These are phyloP conservation scores for Bombycilla garrulus DNA, from an alignment of 2,113 vertebrate species.

Conservation along the genomic window DNA sequence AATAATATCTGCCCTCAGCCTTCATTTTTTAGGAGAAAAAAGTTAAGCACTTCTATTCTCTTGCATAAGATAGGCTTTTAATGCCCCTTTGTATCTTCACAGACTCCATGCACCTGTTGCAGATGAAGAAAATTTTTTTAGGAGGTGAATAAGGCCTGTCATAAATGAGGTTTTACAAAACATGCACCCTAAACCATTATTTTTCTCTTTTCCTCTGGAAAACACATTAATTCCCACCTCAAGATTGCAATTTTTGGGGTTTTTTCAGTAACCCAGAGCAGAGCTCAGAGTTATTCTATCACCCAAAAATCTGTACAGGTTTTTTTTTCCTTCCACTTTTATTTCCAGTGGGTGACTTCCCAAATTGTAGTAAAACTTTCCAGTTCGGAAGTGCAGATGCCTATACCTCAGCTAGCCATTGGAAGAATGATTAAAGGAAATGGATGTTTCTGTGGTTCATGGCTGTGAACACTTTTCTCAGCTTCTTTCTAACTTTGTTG, in stretches of 20 bases:
- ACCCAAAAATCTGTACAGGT: neutral
- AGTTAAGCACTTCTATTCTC: neutral
- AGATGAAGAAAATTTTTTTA: neutral
- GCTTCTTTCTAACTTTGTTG: neutral
- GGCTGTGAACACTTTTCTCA: neutral
- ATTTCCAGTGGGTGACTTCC: neutral
- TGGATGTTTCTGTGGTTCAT: neutral
- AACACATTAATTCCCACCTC: neutral
- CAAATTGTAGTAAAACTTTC: neutral
- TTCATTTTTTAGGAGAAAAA: neutral
- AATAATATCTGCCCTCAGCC: neutral
- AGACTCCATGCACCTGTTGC: neutral
- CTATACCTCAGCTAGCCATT: neutral
- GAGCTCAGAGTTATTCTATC: neutral
- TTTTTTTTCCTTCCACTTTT: neutral
- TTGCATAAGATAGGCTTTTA: neutral
- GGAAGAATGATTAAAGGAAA: neutral
- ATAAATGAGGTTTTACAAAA: neutral
- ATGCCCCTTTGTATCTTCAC: neutral
- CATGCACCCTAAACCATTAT: neutral
- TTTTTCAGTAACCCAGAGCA: neutral
- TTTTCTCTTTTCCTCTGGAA: neutral
- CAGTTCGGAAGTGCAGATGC: neutral
- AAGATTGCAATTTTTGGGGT: rapidly evolving
- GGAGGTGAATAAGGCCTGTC: neutral